Evolutionary conservation across 2,113 vertebrate genomes (phyloP), one percentile per base, ranked within the genome.

Genomic region (Rhea pennata): DNA sequence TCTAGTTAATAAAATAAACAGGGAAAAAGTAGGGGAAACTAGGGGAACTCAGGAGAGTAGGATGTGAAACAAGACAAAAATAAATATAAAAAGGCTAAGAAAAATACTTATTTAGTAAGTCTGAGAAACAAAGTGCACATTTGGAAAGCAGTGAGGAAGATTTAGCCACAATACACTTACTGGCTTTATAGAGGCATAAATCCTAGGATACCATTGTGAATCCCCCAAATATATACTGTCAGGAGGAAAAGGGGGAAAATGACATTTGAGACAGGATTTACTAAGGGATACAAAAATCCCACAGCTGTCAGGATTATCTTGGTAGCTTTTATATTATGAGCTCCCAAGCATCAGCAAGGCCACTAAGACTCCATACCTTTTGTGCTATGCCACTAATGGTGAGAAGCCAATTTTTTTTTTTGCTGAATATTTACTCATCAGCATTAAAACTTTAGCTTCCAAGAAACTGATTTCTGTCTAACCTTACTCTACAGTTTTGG

Each of bases 181-280:
- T 3, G 0, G 56, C 76, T 89, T 92, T 87, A 84, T 1, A 2
- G 73, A 90, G 78, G 53, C 53, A 89, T 67, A 93, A 96, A 96
- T 95, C 83, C 80, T 22, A 39, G 80, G 51, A 91, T 92, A 94
- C 50, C 92, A 62, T 93, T 93, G 84, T 73, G 77, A 96, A 94
- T 88, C 39, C 42, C 3, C 6, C 88, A 96, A 94, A 93, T 16
- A 42, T 27, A 74, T 42, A 50, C 39, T 69, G 62, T 76, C 91
- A 82, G 71, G 62, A 56, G 33, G 69, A 44, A 91, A 92, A 87
- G 33, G 46, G 9, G 66, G 75, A 92, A 85, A 87, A 93, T 91
- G 93, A 95, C 90, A 90, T 64, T 51, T 71, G 53, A 95, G 90
- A 93, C 76, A 61, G 90, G 86, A 87, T 94, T 95, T 92, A 78